Conservation (phyloP, 2,113 vertebrate species). For the Turnix velox region DNA sequence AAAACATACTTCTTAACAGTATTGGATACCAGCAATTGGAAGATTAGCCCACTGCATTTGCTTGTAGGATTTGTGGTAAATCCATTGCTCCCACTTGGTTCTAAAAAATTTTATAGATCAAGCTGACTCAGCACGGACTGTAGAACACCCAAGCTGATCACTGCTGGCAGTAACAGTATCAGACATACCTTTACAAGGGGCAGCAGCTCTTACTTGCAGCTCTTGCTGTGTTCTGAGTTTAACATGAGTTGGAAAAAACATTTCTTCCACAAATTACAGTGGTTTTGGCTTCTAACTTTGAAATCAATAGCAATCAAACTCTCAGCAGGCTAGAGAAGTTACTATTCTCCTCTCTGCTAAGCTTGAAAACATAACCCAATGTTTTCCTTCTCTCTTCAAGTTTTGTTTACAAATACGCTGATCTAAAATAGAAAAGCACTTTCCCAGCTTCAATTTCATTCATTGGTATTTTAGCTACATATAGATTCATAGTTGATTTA, state of each 20-base stretch:
- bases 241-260: background rate
- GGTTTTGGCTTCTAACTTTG: background rate
- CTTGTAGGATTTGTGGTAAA: background rate
- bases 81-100: background rate
- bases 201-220: background rate
- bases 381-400: background rate
- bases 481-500: background rate
- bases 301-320: conserved; percentile 43
- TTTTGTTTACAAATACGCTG: conserved; percentile 9
- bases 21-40: background rate
- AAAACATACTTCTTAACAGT: background rate
- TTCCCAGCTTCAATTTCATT: background rate
- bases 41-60: background rate
- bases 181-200: background rate
- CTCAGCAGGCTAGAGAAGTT: conserved; percentile 1
- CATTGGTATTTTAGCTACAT: background rate
- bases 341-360: background rate
- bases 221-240: background rate
- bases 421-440: background rate
- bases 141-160: background rate
- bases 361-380: background rate
- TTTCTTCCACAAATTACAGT: background rate
- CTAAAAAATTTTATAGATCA: background rate
- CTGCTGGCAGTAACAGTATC: background rate
- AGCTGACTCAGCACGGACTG: background rate